Conservation (phyloP, 2,113 vertebrate genomes). For the Prunella himalayana region DNA sequence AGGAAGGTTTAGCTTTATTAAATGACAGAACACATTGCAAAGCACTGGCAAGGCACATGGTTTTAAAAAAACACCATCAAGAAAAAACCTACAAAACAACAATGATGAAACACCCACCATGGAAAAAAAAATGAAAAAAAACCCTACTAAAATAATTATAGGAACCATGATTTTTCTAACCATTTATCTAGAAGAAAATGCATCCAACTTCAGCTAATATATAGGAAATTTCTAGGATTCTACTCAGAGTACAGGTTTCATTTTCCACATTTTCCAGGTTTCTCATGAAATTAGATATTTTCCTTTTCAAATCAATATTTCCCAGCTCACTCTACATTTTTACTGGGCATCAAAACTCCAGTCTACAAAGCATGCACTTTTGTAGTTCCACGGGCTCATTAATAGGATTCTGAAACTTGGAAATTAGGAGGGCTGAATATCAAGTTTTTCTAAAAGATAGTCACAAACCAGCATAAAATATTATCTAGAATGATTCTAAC, state of each 20-base stretch:
- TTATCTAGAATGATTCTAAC: neutral
- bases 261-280: neutral
- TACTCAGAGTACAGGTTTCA: neutral
- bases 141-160: neutral
- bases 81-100: neutral
- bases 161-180: neutral
- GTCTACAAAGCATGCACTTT: neutral
- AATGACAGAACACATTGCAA: neutral
- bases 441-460: neutral
- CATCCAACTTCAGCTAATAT: neutral
- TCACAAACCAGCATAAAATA: neutral
- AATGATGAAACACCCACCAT: neutral
- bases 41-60: rapidly evolving
- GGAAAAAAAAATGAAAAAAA: neutral
- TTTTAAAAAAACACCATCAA: rapidly evolving
- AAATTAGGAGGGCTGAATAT: neutral
- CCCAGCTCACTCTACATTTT: neutral
- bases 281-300: neutral
- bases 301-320: neutral
- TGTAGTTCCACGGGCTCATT: neutral
- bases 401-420: neutral
- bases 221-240: neutral
- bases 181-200: neutral
- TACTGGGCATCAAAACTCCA: neutral
- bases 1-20: neutral